Evolutionary conservation across 2,888 invertebrate genomes (phyloP), one percentile per base, ranked within the genome.

Genomic region (Andrena fulva): DNA sequence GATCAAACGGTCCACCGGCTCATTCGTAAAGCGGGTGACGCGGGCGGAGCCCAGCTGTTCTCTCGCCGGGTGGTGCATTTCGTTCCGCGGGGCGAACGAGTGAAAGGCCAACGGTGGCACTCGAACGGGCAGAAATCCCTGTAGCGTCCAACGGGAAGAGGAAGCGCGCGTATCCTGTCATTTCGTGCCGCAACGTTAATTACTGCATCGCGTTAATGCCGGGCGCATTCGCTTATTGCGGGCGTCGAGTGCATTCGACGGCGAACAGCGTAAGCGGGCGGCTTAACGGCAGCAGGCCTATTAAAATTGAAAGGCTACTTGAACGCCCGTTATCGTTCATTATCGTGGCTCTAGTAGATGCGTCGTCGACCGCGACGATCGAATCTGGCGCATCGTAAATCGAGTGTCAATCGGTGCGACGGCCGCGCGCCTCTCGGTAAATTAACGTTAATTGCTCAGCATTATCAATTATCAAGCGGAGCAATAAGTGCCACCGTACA

Each of bases 311-410:
- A 79, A 82, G 80, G 63, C 75, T 70, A 60, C 64, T 86, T 74
- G 80, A 71, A 56, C 69, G 73, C 82, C 82, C 67, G 77, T 89
- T 89, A 89, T 87, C 87, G 74, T 72, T 87, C 70, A 83, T 88
- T 86, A 88, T 77, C 77, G 73, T 54, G 73, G 66, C 42, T 80
- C 66, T 33, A 66, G 59, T 27, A 68, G 74, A 66, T 31, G 42
- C 42, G 42, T 35, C 67, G 48, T 62, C 66, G 35, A 31, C 31
- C 29, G 35, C 50, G 52, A 77, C 66, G 60, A 70, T 74, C 60
- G 77, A 68, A 77, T 69, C 29, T 48, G n/a, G n/a, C 29, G 29
- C 52, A 24, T 48, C 31, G 70, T 62, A 52, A 69, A 60, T 70
- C 76, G 63, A 42, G 52, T 35, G 62, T 69, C 60, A 62, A 69